Percentiles rank a stretch among this genome's conserved stretches.
Evolutionary conservation across 2,888 invertebrate genomes (phyloP).

Genomic region (Corbicula japonica): DNA sequence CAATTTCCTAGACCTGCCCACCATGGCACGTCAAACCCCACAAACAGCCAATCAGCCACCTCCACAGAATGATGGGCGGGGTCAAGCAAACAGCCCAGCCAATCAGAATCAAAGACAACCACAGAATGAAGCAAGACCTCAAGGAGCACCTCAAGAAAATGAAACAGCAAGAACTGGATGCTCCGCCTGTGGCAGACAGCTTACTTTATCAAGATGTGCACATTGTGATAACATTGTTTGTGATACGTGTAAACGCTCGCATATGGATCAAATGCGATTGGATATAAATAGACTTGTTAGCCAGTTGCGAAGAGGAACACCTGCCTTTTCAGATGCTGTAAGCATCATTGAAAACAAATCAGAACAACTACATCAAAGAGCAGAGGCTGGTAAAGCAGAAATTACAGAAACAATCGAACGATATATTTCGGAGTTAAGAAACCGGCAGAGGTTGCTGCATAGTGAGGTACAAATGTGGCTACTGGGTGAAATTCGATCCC

Average conservation of each 20-base stretch:
- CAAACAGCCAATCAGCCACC: conserved; percentile 25
- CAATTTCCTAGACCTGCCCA: conserved; percentile 97
- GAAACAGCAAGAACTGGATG: conserved; percentile 89
- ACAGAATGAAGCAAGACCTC: conserved; percentile 9
- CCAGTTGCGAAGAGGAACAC: conserved; percentile 91
- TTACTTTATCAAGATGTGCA: conserved; percentile 90
- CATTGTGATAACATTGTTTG: conserved; percentile 99
- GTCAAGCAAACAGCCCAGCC: conserved; percentile 19
- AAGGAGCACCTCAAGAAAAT: conserved; percentile 6
- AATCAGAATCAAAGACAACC: conserved; percentile 19
- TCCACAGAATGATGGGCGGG: conserved; percentile 17
- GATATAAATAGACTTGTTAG: conserved; percentile 95
- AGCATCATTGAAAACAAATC: conserved; percentile 93
- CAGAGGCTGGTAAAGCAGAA: conserved; percentile 95
- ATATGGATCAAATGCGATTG: conserved; percentile 74
- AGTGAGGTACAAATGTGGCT: conserved; percentile 94
- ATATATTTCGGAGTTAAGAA: conserved; percentile 86
- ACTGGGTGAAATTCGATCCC: conserved; percentile 93
- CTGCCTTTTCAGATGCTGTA: conserved; percentile 86
- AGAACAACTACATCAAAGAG: conserved; percentile 94
- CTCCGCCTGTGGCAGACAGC: conserved; percentile 94
- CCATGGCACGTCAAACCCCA: conserved; percentile 88
- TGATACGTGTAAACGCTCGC: conserved; percentile 94
- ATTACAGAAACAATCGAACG: conserved; percentile 89
- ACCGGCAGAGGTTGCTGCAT: conserved; percentile 89